phyloP scores from a whole-genome alignment of 2,888 invertebrate genomes.

The Chalcis sispes region DNA sequence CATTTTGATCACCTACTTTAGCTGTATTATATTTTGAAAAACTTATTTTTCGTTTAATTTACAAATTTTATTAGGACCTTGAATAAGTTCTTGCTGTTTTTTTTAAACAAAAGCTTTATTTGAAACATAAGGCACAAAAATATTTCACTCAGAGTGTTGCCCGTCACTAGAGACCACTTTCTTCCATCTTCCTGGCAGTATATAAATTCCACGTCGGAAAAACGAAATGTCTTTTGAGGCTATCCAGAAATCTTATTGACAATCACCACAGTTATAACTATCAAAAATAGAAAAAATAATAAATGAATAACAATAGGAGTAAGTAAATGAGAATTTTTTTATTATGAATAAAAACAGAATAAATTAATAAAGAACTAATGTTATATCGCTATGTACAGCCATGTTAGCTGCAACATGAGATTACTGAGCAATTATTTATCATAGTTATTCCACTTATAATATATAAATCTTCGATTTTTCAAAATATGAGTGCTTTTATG shows the following conservation, averaged over 20 bases:
- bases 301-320: too few species aligned
- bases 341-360: too few species aligned
- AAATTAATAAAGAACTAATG: constrained; percentile 57
- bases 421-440: constrained; percentile 68
- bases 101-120: too few species aligned
- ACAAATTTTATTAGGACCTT: too few species aligned
- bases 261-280: constrained; percentile 69
- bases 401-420: constrained; percentile 71
- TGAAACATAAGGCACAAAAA: too few species aligned
- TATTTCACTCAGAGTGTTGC: too few species aligned
- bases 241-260: constrained; percentile 65
- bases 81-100: too few species aligned
- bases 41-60: constrained; percentile 58
- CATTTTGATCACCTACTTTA: constrained; percentile 23
- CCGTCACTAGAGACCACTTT: too few species aligned
- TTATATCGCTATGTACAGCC: constrained; percentile 69
- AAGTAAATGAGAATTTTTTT: not conserved
- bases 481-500: constrained; percentile 70
- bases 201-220: too few species aligned
- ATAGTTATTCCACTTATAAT: constrained; percentile 67
- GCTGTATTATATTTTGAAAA: constrained; percentile 53
- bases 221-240: too few species aligned
- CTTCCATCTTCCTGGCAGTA: too few species aligned
- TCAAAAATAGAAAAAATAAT: constrained; percentile 8
- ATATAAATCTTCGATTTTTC: constrained; percentile 69